Conservation (phyloP, 2,113 vertebrate genomes). For the Gnathonemus echidnorhynchus region DNA sequence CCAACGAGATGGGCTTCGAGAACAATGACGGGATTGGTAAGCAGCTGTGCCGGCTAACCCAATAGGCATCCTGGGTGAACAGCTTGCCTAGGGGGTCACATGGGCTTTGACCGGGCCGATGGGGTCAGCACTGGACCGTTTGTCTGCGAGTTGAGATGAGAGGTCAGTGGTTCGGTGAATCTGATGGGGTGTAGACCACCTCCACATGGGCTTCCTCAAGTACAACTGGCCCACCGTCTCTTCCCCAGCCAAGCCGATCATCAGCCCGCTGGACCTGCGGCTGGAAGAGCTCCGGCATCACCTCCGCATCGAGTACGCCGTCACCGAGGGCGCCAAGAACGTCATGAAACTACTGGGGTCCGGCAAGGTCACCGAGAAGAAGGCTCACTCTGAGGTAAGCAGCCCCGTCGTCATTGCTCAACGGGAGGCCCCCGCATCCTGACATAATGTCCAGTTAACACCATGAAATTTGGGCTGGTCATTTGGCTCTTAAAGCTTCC, state of each 20-base stretch:
- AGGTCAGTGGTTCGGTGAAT: neutral
- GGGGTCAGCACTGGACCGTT: neutral
- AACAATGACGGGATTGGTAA: conserved; percentile 76
- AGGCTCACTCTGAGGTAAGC: conserved; percentile 88
- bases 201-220: neutral
- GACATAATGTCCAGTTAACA: neutral
- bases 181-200: neutral
- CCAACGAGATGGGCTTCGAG: conserved; percentile 87
- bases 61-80: neutral
- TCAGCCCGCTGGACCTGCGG: conserved; percentile 93
- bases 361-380: conserved; percentile 93
- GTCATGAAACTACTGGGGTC: conserved; percentile 96
- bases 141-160: neutral
- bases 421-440: neutral
- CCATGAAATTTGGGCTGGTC: neutral
- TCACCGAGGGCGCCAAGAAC: conserved; percentile 96
- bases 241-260: conserved; percentile 83
- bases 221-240: neutral
- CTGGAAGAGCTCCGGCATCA: conserved; percentile 97
- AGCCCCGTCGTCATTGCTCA: neutral
- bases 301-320: conserved; percentile 93
- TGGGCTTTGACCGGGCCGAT: neutral
- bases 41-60: conserved; percentile 11
- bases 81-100: neutral
- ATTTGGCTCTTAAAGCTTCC: neutral